Percentiles rank a stretch among this genome's conserved stretches.
phyloP scores from a whole-genome alignment of 2,888 invertebrate species.

The Drosophila recens region DNA sequence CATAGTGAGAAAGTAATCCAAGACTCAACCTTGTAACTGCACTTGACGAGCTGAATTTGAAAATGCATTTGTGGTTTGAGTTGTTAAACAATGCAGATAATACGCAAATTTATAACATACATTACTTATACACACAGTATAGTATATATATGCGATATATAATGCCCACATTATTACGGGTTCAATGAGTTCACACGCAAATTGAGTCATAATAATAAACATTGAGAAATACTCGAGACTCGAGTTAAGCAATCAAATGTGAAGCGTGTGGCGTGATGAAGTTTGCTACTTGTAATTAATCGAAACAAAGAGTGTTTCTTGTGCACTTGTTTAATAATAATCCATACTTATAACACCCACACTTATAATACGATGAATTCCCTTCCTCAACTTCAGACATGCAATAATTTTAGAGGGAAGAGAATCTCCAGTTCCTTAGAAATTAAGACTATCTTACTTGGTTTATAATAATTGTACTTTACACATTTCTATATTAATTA shows the following conservation, averaged over 20 bases:
- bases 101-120: constrained; percentile 6
- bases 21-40: constrained; percentile 48
- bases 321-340: constrained; percentile 1
- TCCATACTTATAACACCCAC: background rate
- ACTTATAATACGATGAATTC: background rate
- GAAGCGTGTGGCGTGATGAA: constrained; percentile 8
- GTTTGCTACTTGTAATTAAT: background rate
- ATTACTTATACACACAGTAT: background rate
- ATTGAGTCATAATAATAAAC: constrained; percentile 66
- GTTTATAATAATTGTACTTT: background rate
- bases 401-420: background rate
- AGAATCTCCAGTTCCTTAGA: background rate
- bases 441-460: background rate
- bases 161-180: constrained; percentile 26
- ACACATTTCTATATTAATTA: background rate
- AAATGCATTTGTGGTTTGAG: constrained; percentile 30
- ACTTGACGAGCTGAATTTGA: constrained; percentile 21
- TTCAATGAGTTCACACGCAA: constrained; percentile 65
- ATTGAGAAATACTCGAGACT: constrained; percentile 30
- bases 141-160: background rate
- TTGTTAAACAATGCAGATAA: constrained; percentile 18
- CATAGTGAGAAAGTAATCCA: constrained; percentile 30
- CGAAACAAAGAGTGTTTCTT: constrained; percentile 23
- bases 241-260: constrained; percentile 19
- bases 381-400: background rate